Evolutionary conservation across 2,888 invertebrate genomes (phyloP), one percentile per base, ranked within the genome.

Genomic region (Eupelmus urozonus): DNA sequence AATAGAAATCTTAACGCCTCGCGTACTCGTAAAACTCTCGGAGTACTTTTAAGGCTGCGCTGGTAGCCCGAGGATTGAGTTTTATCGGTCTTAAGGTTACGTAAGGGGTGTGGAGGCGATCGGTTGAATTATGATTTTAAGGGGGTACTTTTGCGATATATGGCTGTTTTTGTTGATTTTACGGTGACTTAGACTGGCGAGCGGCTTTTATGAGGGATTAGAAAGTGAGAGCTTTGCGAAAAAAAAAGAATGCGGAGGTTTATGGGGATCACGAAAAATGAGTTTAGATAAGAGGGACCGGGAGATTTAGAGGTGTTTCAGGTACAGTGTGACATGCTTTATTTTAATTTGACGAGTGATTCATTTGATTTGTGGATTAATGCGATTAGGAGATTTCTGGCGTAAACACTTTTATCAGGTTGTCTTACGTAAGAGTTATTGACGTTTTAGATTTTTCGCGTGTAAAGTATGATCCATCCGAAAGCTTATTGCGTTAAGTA

Each of bases 1-100:
- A 72, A 77, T 77, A 77, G 77, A 77, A 77, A 72, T 67, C 62
- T 72, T 77, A 67, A 77, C 71, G 51, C 63, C 66, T 29, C 66
- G 67, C 67, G 25, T 27, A 29, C 55, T 78, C 59, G 70, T 78
- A 69, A 73, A 69, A 34, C 25, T n/a, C 25, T 9, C 51, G 51
- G 13, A n/a, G n/a, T n/a, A n/a, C n/a, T n/a, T n/a, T n/a, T n/a
- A n/a, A n/a, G n/a, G n/a, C n/a, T n/a, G n/a, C n/a, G n/a, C n/a
- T n/a, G 9, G 34, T 34, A 34, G 34, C 34, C 34, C 34, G 13
- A 2, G 40, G 62, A 69, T 69, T 62, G 55, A 62, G 62, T 62
- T 67, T 74, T 67, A 67, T 60, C 55, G 69, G 16, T 49, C n/a
- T n/a, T n/a, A n/a, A n/a, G 45, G 45, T 76, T 76, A 76, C 49